Conservation (phyloP, 92 coral and sea anemone species). For the Actinostola sp. region DNA sequence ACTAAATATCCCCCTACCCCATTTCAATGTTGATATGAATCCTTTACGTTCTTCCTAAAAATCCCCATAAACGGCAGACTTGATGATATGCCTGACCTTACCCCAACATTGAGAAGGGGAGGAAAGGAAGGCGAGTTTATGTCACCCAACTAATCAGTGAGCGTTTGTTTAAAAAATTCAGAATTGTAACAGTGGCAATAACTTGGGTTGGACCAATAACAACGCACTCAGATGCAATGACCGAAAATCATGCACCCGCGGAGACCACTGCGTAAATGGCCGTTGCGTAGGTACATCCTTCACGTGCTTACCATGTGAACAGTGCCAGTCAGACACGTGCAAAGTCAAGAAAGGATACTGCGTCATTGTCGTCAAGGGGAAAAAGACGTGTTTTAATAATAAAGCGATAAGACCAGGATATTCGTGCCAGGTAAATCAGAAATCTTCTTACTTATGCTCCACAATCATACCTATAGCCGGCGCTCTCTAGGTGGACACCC, state of each 20-base stretch:
- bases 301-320: slow-evolving; percentile 76
- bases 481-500: too few relatives aligned
- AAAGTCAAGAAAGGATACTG: slow-evolving; percentile 77
- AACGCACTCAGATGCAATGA: slow-evolving; percentile 60
- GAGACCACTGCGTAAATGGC: slow-evolving; percentile 72
- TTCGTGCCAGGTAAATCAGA: slow-evolving; percentile 75
- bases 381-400: slow-evolving; percentile 57
- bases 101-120: too few relatives aligned
- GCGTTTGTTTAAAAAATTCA: background rate
- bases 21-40: too few relatives aligned
- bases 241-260: slow-evolving; percentile 61
- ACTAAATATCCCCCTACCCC: too few relatives aligned
- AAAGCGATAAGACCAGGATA: slow-evolving; percentile 67
- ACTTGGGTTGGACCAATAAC: slow-evolving; percentile 60
- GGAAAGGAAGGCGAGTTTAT: too few relatives aligned
- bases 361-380: slow-evolving; percentile 25
- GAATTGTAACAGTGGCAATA: slow-evolving; percentile 32
- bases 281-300: slow-evolving; percentile 72
- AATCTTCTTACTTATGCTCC: too few relatives aligned
- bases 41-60: too few relatives aligned
- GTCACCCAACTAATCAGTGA: too few relatives aligned
- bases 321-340: slow-evolving; percentile 62
- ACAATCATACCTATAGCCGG: too few relatives aligned
- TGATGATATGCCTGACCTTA: too few relatives aligned
- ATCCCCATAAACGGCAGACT: too few relatives aligned